A percentile compares a stretch with the other conserved stretches of the same genome.
These are phyloP conservation scores for Psettodes erumei DNA, from an alignment of 2,113 vertebrate species.

Conservation along the genomic window DNA sequence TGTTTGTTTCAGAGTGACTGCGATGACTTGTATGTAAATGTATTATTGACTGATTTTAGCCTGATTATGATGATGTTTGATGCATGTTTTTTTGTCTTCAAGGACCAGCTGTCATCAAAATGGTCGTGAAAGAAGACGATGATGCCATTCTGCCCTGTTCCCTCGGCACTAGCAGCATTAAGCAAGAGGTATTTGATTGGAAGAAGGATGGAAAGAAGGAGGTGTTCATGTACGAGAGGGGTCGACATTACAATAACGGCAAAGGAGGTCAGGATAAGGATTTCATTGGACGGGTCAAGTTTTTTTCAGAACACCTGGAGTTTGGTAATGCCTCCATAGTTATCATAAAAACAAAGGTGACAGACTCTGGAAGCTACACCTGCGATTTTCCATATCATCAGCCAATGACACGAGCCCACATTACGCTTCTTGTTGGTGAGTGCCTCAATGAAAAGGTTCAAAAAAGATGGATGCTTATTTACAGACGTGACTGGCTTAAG, in stretches of 20 bases:
- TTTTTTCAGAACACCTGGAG: not conserved
- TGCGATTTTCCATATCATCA: fast-evolving
- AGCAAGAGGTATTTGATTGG: not conserved
- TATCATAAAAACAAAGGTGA: not conserved
- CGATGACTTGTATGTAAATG: no score
- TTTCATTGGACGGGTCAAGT: constrained; percentile 26
- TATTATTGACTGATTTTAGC: no score
- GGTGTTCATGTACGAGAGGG: fast-evolving
- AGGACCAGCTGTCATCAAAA: fast-evolving
- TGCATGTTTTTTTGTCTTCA: not conserved
- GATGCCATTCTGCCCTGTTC: constrained; percentile 13
- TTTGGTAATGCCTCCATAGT: not conserved
- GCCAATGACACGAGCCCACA: fast-evolving
- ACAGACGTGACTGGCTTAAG: constrained; percentile 4
- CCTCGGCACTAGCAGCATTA: not conserved
- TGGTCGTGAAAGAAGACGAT: not conserved
- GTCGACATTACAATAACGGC: not conserved
- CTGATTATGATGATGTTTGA: not conserved
- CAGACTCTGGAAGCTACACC: not conserved
- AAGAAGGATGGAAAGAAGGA: not conserved
- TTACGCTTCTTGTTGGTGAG: constrained; percentile 20
- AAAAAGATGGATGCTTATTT: not conserved
- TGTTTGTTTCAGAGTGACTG: no score
- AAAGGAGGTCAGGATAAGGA: not conserved
- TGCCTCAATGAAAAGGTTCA: fast-evolving